Evolutionary conservation across 1,140 invertebrate genomes (phyloP), one percentile per base, ranked within the genome.

Genomic region (Pseudomyrmex flavicornis): DNA sequence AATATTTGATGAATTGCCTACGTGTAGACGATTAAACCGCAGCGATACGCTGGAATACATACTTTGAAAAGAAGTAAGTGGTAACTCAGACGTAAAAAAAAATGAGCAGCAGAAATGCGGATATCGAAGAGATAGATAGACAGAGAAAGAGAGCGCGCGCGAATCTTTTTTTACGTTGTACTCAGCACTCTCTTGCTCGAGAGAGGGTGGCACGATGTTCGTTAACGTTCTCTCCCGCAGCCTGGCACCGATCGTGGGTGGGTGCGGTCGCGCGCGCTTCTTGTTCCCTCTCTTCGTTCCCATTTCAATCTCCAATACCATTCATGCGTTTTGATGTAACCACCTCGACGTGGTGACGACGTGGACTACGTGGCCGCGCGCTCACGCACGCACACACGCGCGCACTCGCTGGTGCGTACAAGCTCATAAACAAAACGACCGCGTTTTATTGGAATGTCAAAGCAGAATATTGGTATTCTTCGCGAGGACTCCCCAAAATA

Each of bases 371-470:
- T 54, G 63, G 44, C 17, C 46, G 68, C 46, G 50, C 44, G 62
- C 58, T 2, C 74, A 26, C 63, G n/a, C 63, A 26, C 17, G n/a
- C n/a, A 46, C 65, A 74, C 46, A 35, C 56, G 44, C 54, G 44
- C 75, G 56, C 54, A 46, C n/a, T 68, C 73, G n/a, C n/a, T n/a
- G 63, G 46, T 66, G 76, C 87, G 91, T 86, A 93, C 92, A 92
- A 91, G 92, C 93, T 93, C 94, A 93, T 94, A 94, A 94, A 94
- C 93, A 94, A 94, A 94, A 94, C 93, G 93, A 91, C 91, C 93
- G 93, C 93, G 92, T 93, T 94, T 94, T 94, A 94, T 94, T 94
- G 94, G 93, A 94, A 94, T 93, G 93, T 94, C 93, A 93, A 93
- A 94, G 93, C 93, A 91, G 92, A 93, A 93, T 94, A 94, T 94